Percentiles rank a stretch among this genome's conserved stretches.
Conservation (phyloP, 2,113 vertebrate species). For the Marmota monax region DNA sequence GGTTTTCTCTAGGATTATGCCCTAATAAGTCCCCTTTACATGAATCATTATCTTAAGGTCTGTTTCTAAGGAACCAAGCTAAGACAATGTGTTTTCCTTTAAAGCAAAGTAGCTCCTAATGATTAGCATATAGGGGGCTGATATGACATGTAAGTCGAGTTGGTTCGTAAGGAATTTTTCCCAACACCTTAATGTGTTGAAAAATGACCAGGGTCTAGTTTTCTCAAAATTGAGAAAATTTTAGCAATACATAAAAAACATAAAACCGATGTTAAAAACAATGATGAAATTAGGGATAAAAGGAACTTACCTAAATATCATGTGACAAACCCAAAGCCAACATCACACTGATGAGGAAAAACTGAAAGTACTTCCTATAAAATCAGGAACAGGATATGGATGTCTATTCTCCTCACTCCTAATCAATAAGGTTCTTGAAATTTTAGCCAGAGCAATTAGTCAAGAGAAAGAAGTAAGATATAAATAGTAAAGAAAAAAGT, state of each 20-base stretch:
- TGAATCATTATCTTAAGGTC: not conserved
- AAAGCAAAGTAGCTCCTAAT: not conserved
- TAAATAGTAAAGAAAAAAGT: too few species aligned
- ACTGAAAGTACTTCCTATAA: too few species aligned
- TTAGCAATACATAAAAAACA: not conserved
- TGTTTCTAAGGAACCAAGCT: slow-evolving; percentile 26
- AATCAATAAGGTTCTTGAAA: too few species aligned
- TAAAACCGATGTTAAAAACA: too few species aligned
- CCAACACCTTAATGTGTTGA: slow-evolving; percentile 3
- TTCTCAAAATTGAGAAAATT: slow-evolving; percentile 36
- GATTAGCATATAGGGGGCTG: not conserved
- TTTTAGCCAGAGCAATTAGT: too few species aligned
- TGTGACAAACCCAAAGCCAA: too few species aligned
- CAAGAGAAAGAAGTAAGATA: too few species aligned
- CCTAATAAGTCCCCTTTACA: not conserved
- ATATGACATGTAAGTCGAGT: not conserved
- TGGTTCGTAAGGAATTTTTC: not conserved
- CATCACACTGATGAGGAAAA: too few species aligned
- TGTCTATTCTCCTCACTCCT: too few species aligned
- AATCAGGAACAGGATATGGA: too few species aligned
- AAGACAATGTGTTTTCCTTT: slow-evolving; percentile 23
- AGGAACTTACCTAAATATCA: too few species aligned
- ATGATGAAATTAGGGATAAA: too few species aligned
- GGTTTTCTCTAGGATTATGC: not conserved
- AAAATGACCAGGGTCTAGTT: not conserved